phyloP scores from a whole-genome alignment of 2,888 invertebrate genomes.

The Octodonta nipae region DNA sequence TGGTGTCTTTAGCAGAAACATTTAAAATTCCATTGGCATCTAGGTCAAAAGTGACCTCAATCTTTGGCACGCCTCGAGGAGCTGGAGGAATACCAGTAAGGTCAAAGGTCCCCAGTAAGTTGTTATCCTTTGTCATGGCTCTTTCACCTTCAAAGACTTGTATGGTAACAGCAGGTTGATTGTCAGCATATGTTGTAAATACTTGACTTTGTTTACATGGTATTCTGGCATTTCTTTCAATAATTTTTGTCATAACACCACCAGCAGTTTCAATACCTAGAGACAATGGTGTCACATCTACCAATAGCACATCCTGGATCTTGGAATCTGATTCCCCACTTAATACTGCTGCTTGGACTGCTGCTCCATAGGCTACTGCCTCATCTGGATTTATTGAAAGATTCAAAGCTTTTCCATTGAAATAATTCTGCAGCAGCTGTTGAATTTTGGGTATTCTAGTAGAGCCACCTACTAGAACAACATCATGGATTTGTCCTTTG shows the following conservation, averaged over 20 bases:
- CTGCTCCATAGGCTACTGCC: slow-evolving; percentile 32
- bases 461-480: slow-evolving; percentile 70
- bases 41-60: slow-evolving; percentile 58
- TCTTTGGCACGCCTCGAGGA: slow-evolving; percentile 52
- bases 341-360: slow-evolving; percentile 29
- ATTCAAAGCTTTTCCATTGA: slow-evolving; percentile 41
- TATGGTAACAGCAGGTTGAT: slow-evolving; percentile 54
- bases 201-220: slow-evolving; percentile 41
- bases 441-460: slow-evolving; percentile 70
- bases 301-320: slow-evolving; percentile 59
- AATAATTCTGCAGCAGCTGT: slow-evolving; percentile 58
- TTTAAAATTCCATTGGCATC: slow-evolving; percentile 61
- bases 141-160: slow-evolving; percentile 62
- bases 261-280: slow-evolving; percentile 66
- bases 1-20: slow-evolving; percentile 44
- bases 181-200: slow-evolving; percentile 54
- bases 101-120: slow-evolving; percentile 50
- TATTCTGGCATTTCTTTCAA: slow-evolving; percentile 42
- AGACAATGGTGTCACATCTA: slow-evolving; percentile 55
- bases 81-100: slow-evolving; percentile 56
- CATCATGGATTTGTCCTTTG: slow-evolving; percentile 60
- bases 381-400: slow-evolving; percentile 31
- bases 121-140: slow-evolving; percentile 68
- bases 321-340: slow-evolving; percentile 44
- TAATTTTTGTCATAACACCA: slow-evolving; percentile 57